Evolutionary conservation across 2,888 invertebrate genomes (phyloP).

Genomic region (Yponomeuta cagnagella): DNA sequence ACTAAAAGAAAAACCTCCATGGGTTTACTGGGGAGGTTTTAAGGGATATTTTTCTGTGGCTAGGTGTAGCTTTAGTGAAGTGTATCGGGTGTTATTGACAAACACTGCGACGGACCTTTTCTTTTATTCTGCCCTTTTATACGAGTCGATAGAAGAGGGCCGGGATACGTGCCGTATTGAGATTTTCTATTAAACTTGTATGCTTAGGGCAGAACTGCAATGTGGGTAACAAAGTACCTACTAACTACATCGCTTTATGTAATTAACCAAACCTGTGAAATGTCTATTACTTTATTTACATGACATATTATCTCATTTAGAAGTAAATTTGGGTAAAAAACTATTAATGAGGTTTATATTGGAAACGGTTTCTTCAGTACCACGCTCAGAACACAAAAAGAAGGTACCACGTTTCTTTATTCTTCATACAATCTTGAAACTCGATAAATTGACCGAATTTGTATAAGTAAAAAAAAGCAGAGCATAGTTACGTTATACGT

Average conservation of each 20-base stretch:
- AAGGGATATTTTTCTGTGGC: constrained; percentile 42
- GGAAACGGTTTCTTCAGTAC: no score
- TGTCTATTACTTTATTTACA: no score
- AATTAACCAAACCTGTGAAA: background rate
- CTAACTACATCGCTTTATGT: background rate
- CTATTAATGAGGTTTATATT: no score
- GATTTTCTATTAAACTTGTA: constrained; percentile 5
- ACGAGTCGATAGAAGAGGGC: background rate
- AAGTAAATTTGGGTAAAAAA: no score
- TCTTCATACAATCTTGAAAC: no score
- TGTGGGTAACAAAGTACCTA: background rate
- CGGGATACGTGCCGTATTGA: background rate
- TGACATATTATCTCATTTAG: no score
- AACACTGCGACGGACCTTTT: constrained; percentile 45
- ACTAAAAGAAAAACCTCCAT: background rate
- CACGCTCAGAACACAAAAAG: no score
- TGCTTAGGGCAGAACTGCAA: background rate
- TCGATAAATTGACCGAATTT: no score
- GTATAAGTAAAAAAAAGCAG: no score
- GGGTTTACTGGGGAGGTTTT: background rate
- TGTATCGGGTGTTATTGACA: constrained; percentile 69
- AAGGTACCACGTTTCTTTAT: no score
- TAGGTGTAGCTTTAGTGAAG: constrained; percentile 52
- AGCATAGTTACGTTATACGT: no score
- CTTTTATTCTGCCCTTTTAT: constrained; percentile 52